Base-by-base conservation (phyloP, 2,113 vertebrate genomes). In the Columbina picui region DNA sequence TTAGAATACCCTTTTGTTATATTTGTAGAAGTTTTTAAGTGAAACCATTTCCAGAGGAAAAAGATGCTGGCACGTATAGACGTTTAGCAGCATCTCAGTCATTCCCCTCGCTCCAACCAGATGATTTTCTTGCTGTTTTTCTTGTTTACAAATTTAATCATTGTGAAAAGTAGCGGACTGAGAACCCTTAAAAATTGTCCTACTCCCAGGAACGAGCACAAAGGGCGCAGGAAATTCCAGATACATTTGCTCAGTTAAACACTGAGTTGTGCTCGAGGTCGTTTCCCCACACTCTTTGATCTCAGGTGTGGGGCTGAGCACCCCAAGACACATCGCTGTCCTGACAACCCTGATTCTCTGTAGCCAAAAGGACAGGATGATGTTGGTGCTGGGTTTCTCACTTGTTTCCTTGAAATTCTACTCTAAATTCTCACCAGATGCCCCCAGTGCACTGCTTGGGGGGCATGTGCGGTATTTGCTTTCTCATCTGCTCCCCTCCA, bases 401-500 rank as follows among this genome's bases (percentile, higher is more conserved):
- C 38, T 17, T 3, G 0, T 64, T 64, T 52, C 56, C 56, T 27
- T 47, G 23, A 22, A 57, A 39, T 38, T 18, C 30, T 9, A 16
- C 39, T 59, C 1, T 52, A 47, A 41, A 14, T 65, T 6, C 64
- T n/a, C 8, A 7, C 1, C 61, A 50, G 55, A 4, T 36, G 9
- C 38, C 61, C 19, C 5, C 10, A 9, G 3, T 3, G 39, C 11
- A 3, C n/a, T 38, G 34, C 50, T 21, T 29, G 5, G 9, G 5
- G 67, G 60, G 17, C 49, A 12, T 1, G 16, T 7, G 9, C 5
- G 9, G 18, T 5, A 17, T 32, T 65, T 14, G 30, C 17, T 47
- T 69, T 45, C 1, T 32, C 2, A 0, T 27, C 1, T 11, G 0
- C 13, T 75, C 17, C 39, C 30, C 12, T 73, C 36, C 12, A 69